A percentile compares a stretch with the other conserved stretches of the same genome.
phyloP scores from a whole-genome alignment of 2,113 vertebrate genomes.

The Equus quagga region DNA sequence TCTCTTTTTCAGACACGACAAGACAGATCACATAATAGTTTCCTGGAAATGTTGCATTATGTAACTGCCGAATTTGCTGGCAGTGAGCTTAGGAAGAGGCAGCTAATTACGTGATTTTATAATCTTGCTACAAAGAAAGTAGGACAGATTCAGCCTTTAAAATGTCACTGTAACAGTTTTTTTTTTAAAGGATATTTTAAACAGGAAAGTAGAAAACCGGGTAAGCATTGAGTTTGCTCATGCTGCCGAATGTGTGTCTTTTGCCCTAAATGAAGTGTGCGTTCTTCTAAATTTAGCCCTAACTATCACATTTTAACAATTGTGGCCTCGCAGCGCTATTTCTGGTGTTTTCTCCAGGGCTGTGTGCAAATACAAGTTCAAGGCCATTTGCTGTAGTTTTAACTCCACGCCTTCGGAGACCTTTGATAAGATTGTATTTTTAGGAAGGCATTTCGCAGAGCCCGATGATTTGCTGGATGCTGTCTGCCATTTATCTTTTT shows the following conservation, averaged over 20 bases:
- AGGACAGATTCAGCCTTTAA: conserved; percentile 80
- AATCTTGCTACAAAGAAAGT: conserved; percentile 90
- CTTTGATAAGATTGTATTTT: conserved; percentile 87
- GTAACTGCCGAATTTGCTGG: conserved; percentile 88
- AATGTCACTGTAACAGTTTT: conserved; percentile 75
- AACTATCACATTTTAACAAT: conserved; percentile 84
- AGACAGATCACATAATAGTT: conserved; percentile 83
- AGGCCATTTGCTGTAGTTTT: conserved; percentile 86
- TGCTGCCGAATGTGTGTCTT: conserved; percentile 79
- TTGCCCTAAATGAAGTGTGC: conserved; percentile 81
- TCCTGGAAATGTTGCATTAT: conserved; percentile 93
- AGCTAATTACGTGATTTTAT: conserved; percentile 88
- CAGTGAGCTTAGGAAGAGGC: conserved; percentile 79
- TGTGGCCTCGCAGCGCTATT: conserved; percentile 87
- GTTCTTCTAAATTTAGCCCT: conserved; percentile 87
- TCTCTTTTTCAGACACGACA: conserved; percentile 73
- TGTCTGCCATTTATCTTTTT: conserved; percentile 69
- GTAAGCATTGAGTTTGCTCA: conserved; percentile 71
- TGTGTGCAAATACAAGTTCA: conserved; percentile 83
- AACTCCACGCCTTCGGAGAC: conserved; percentile 84
- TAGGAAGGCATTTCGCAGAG: conserved; percentile 82
- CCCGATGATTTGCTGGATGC: conserved; percentile 63
- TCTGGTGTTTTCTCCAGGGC: conserved; percentile 86
- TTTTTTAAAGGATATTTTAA: conserved; percentile 69
- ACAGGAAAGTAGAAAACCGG: conserved; percentile 80